Conservation (phyloP, 2,888 invertebrate species). For the Pecten maximus region DNA sequence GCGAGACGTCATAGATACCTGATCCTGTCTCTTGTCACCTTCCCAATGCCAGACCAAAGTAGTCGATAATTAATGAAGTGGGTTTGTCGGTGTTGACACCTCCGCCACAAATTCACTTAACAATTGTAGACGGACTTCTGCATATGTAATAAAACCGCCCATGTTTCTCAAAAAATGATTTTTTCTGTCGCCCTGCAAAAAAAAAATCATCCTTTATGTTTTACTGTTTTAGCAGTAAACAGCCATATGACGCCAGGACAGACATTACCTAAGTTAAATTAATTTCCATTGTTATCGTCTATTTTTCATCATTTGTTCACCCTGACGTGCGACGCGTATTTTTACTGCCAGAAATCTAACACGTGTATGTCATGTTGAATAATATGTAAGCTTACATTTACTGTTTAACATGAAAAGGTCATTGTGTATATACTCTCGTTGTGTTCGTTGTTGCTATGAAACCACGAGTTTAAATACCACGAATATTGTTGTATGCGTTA, state of each 20-base stretch:
- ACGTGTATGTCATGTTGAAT: neutral
- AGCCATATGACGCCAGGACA: neutral
- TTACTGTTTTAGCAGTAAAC: neutral
- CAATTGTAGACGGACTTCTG: neutral
- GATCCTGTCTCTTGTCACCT: neutral
- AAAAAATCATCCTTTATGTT: too few species aligned
- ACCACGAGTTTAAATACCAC: too few species aligned
- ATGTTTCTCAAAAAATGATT: neutral
- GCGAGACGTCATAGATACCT: neutral
- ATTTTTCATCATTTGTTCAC: neutral
- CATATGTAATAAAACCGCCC: neutral
- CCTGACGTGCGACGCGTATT: neutral
- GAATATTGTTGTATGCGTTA: too few species aligned
- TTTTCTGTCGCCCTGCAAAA: neutral
- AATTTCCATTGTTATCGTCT: neutral
- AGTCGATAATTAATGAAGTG: conserved; percentile 27
- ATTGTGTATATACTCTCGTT: too few species aligned
- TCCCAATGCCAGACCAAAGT: neutral
- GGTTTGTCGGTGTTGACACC: neutral
- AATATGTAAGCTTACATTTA: too few species aligned
- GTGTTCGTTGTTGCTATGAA: too few species aligned
- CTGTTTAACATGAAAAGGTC: too few species aligned
- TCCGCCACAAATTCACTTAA: neutral
- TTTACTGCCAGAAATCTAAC: neutral
- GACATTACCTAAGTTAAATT: neutral